phyloP scores from a whole-genome alignment of 2,888 invertebrate species.

The Nymphalis urticae region DNA sequence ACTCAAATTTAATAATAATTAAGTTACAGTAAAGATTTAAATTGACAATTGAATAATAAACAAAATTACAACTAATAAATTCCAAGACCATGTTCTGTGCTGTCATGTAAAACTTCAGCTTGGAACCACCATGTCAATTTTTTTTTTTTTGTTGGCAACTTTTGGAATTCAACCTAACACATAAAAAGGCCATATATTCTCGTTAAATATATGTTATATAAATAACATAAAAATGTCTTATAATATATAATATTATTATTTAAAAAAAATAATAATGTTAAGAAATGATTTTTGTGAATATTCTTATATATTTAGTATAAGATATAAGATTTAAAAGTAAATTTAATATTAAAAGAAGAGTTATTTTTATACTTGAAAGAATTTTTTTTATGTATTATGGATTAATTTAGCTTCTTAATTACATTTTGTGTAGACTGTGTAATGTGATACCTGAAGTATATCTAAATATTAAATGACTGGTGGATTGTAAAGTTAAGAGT shows the following conservation, averaged over 20 bases:
- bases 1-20: not conserved
- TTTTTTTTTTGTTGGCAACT: too few relatives aligned
- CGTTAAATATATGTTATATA: not conserved
- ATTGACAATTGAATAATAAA: too few relatives aligned
- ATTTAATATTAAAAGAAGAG: slow-evolving; percentile 12
- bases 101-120: too few relatives aligned
- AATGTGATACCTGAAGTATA: slow-evolving; percentile 34
- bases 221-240: not conserved
- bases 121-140: too few relatives aligned
- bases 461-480: slow-evolving; percentile 3
- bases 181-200: not conserved
- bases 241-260: not conserved
- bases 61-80: too few relatives aligned
- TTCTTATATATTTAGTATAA: slow-evolving; percentile 9
- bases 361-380: slow-evolving; percentile 27
- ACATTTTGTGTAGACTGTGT: slow-evolving; percentile 36
- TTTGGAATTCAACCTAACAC: too few relatives aligned
- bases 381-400: slow-evolving; percentile 15
- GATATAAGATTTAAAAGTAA: not conserved
- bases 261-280: not conserved
- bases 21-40: too few relatives aligned
- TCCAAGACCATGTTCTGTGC: too few relatives aligned
- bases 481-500: not conserved
- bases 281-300: slow-evolving; percentile 6
- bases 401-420: slow-evolving; percentile 16